phyloP scores from a whole-genome alignment of 2,113 vertebrate genomes.

The Opisthocomus hoazin region DNA sequence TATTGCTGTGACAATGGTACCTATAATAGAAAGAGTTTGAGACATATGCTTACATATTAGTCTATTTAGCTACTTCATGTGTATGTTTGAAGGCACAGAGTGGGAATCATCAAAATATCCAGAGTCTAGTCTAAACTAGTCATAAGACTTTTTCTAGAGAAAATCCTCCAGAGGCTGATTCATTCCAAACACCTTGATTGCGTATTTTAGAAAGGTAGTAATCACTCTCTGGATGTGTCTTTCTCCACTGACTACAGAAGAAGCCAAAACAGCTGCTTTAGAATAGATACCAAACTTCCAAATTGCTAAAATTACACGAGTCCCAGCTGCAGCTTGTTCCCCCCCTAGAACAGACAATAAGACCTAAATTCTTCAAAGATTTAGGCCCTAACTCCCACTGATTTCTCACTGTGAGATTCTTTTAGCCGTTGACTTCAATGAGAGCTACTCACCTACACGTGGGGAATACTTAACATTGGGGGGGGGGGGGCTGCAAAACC shows the following conservation, averaged over 20 bases:
- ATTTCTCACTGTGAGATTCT: neutral
- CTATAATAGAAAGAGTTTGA: neutral
- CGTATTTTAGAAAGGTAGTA: constrained; percentile 20
- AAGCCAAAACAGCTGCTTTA: constrained; percentile 7
- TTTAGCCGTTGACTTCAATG: neutral
- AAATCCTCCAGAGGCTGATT: neutral
- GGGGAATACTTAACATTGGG: neutral
- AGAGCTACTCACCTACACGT: neutral
- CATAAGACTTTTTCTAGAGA: neutral
- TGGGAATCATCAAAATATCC: neutral
- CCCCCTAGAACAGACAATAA: neutral
- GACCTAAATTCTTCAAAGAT: neutral
- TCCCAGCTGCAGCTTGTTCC: neutral
- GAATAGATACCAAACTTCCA: constrained; percentile 9
- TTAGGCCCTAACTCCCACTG: neutral
- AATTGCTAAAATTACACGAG: constrained; percentile 29
- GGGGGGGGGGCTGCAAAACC: accelerated
- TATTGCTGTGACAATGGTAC: neutral
- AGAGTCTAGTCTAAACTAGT: neutral
- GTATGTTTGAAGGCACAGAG: neutral
- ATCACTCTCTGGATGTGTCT: neutral
- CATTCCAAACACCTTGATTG: neutral
- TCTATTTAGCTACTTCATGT: neutral
- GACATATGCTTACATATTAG: neutral
- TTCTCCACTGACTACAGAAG: neutral